Base-by-base conservation (phyloP, 2,113 vertebrate genomes). In the Petromus typicus region DNA sequence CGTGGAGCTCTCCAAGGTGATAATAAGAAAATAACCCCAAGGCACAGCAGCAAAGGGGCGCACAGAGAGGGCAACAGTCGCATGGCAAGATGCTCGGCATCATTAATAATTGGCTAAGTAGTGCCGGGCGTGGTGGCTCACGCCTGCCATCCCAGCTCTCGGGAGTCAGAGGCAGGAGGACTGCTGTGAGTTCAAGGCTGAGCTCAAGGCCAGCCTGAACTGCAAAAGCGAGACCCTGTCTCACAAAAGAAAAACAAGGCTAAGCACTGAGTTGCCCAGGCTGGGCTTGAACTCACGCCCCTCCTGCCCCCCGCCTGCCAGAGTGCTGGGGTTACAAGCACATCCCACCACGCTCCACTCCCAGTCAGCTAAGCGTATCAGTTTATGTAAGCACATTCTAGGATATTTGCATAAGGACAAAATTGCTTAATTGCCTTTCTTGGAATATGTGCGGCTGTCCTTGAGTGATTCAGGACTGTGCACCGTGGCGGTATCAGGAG, bases 401-500 rank as follows among this genome's bases (percentile, higher is more conserved):
- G 18, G 59, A 45, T 40, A 9, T 48, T 90, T 64, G 51, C 22
- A 17, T 48, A 18, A 18, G 45, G 85, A 30, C 30, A 11, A 27
- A 56, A 56, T 32, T 45, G n/a, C 20, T 27, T 23, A 54, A 8
- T 20, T 54, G 11, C 32, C 43, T 78, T 40, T 54, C 43, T 81
- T 67, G 54, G 86, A 66, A 45, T 14, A 14, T 14, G 14, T 6
- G 2, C 34, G 17, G 37, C 37, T 10, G 37, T 40, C 56, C 27
- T 40, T 4, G 45, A 54, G 57, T 7, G 45, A 48, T 1, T 7
- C 30, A 30, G 0, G 48, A 63, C 25, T 30, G 22, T 40, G n/a
- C 0, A 43, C 34, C 12, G 3, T 1, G 32, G 54, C 13, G 30
- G 2, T 20, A 0, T 14, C 1, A 6, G 13, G 43, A 43, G 3